These are phyloP conservation scores for Pterocles gutturalis DNA, from an alignment of 2,113 vertebrate genomes.

Conservation along the genomic window DNA sequence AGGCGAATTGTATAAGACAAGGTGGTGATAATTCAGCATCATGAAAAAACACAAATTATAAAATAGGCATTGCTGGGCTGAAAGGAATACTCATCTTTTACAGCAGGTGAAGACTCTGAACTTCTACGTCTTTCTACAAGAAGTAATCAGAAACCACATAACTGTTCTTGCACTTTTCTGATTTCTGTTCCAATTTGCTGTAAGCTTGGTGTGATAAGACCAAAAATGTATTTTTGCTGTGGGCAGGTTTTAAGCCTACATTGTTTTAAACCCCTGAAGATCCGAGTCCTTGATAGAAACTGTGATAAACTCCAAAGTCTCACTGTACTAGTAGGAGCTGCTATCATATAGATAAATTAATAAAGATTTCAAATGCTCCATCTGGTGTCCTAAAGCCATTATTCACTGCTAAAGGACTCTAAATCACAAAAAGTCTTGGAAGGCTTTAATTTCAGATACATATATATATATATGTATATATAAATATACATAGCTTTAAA, in stretches of 20 bases:
- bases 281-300: background rate
- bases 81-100: conserved; percentile 22
- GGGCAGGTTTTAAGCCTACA: conserved; percentile 28
- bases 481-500: background rate
- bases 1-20: background rate
- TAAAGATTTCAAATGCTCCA: conserved; percentile 13
- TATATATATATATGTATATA: background rate
- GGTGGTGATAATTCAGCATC: background rate
- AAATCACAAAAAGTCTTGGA: background rate
- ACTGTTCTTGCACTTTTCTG: background rate
- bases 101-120: background rate
- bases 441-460: conserved; percentile 10
- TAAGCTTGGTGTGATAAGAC: conserved; percentile 9
- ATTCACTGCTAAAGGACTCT: background rate
- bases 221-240: conserved; percentile 18
- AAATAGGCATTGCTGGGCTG: background rate
- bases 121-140: conserved; percentile 5
- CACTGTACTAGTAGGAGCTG: background rate
- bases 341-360: background rate
- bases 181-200: conserved; percentile 46
- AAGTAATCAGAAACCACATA: background rate
- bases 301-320: background rate
- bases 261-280: conserved; percentile 41
- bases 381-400: conserved; percentile 17
- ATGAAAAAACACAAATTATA: background rate